Evolutionary conservation across 2,113 vertebrate genomes (phyloP).

Genomic region (Choloepus hoffmanni): DNA sequence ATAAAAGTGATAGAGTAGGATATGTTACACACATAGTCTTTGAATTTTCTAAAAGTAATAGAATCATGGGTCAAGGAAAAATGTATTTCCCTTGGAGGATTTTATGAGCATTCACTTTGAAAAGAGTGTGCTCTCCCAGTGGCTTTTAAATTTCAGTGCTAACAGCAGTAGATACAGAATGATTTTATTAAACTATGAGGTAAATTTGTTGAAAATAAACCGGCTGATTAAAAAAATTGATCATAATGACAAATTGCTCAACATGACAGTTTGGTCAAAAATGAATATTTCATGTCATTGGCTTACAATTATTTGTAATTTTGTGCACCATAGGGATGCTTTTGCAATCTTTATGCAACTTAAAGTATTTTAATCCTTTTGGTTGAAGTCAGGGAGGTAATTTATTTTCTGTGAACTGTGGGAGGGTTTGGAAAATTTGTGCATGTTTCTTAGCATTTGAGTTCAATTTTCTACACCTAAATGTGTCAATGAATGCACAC

Average conservation of each 20-base stretch:
- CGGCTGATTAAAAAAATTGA: not conserved
- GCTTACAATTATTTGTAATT: slow-evolving; percentile 1
- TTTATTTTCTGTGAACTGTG: not conserved
- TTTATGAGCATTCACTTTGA: not conserved
- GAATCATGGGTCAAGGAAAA: not conserved
- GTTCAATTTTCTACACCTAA: slow-evolving; percentile 34
- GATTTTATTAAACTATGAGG: not conserved
- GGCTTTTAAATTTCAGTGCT: slow-evolving; percentile 24
- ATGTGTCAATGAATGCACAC: not conserved
- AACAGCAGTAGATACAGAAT: not conserved
- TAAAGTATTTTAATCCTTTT: slow-evolving; percentile 38
- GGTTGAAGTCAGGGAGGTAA: not conserved
- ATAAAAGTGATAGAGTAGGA: not conserved
- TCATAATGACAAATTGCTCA: slow-evolving; percentile 37
- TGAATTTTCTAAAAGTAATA: not conserved
- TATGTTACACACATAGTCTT: not conserved
- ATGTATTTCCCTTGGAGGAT: not conserved
- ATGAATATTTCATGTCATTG: not conserved
- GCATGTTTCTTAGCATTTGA: slow-evolving; percentile 13
- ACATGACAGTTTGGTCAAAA: slow-evolving; percentile 6
- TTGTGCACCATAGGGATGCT: not conserved
- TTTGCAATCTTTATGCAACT: not conserved
- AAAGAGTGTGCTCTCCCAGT: not conserved
- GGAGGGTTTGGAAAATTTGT: not conserved
- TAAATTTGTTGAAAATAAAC: slow-evolving; percentile 34